Conservation (phyloP, 2,888 invertebrate species). For the Tetropium fuscum region DNA sequence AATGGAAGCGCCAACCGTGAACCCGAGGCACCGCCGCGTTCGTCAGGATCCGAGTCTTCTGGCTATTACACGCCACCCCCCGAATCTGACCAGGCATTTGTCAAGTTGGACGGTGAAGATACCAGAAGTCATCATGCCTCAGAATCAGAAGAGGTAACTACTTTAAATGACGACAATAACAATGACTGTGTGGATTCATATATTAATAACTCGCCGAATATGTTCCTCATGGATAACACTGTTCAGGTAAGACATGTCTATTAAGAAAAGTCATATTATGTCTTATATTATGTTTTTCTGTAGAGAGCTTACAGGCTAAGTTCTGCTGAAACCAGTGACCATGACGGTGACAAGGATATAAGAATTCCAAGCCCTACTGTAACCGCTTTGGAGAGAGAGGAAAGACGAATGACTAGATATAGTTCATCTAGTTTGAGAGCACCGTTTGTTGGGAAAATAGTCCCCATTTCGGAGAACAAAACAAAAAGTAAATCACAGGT, state of each 20-base stretch:
- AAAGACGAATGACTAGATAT: conserved; percentile 26
- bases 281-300: conserved; percentile 9
- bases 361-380: conserved; percentile 6
- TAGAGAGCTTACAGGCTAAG: conserved; percentile 25
- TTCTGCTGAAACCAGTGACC: conserved; percentile 30
- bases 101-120: conserved; percentile 48
- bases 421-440: conserved; percentile 33
- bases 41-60: conserved; percentile 64
- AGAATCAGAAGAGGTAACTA: conserved; percentile 32
- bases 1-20: conserved; percentile 21
- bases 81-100: conserved; percentile 53
- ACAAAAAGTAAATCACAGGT: conserved; percentile 59
- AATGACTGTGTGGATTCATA: conserved; percentile 27
- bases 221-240: conserved; percentile 5
- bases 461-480: conserved; percentile 30
- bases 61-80: conserved; percentile 65
- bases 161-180: conserved; percentile 36
- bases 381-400: conserved; percentile 17
- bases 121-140: too few relatives aligned
- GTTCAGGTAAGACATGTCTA: neutral
- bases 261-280: neutral
- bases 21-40: conserved; percentile 45
- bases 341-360: conserved; percentile 28
- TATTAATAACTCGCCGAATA: conserved; percentile 19
- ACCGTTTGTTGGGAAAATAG: conserved; percentile 23